Conservation (phyloP, 2,113 vertebrate species). For the Salvator merianae region DNA sequence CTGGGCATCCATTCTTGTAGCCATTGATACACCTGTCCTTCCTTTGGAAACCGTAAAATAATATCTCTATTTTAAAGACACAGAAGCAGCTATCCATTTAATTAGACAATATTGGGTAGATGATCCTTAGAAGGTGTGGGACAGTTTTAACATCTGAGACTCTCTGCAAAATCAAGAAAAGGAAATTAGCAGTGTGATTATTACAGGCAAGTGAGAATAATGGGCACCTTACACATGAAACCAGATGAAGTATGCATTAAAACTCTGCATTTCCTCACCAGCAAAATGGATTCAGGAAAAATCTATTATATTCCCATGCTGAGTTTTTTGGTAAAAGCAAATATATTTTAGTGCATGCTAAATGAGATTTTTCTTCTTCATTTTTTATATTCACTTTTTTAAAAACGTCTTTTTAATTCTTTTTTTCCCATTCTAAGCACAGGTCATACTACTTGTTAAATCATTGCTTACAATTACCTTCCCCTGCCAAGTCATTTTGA, state of each 20-base stretch:
- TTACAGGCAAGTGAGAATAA: conserved; percentile 15
- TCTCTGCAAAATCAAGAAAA: not conserved
- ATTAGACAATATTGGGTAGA: not conserved
- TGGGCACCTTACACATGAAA: conserved; percentile 1
- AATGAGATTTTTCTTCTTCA: not conserved
- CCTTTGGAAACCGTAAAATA: not conserved
- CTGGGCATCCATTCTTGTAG: too few species aligned
- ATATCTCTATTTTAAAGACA: not conserved
- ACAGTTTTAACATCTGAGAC: not conserved
- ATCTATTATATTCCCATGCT: not conserved
- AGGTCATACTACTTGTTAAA: too few species aligned
- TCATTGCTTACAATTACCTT: too few species aligned
- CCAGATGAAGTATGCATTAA: conserved; percentile 20
- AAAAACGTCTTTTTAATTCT: too few species aligned
- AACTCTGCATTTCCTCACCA: conserved; percentile 5
- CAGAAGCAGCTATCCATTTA: not conserved
- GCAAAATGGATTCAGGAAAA: conserved; percentile 16
- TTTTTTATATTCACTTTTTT: too few species aligned
- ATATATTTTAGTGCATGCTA: not conserved
- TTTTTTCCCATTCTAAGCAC: too few species aligned
- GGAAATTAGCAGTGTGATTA: conserved; percentile 15
- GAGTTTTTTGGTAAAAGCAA: not conserved
- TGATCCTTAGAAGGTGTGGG: not conserved
- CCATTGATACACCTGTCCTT: too few species aligned
- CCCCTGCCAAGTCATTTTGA: too few species aligned